Evolutionary conservation across 2,113 vertebrate species (phyloP), one percentile per base, ranked within the genome.

Genomic region (Bolborhynchus lineola): DNA sequence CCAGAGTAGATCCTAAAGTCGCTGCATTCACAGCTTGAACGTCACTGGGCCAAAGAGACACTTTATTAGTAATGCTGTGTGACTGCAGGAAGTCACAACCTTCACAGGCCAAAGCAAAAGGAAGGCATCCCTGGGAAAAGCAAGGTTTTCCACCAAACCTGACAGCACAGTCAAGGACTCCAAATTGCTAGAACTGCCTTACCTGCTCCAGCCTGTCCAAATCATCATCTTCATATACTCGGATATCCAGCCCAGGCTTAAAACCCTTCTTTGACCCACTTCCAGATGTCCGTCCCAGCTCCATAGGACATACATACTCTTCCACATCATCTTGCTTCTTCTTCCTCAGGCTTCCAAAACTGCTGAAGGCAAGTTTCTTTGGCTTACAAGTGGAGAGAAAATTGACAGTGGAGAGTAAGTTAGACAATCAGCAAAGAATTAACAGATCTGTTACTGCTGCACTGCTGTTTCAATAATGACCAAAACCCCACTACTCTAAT

Each of bases 271-370:
- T 99, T 1, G 98, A 98, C 49, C 98, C 97, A 49, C 97, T 97
- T 87, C 99, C 99, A 87, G 99, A 98, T 5, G 97, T 98, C 97
- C 98, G 98, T 20, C 99, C 99, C 95, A 99, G 95, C 49, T 99
- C 99, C 99, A 99, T 99, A 2, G 99, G 99, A 96, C 99, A 99
- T 47, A 99, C 98, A 9, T 99, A 99, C 94, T 99, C 99, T 87
- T 99, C 99, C 11, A 85, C 98, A 28, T 99, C 99, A 41, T 99
- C 99, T 81, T 99, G 99, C 92, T 98, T 99, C 94, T 99, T 99
- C 97, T 99, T 99, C 86, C 99, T 98, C 94, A 99, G 96, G 76
- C 98, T 99, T 50, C 99, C 99, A 92, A 99, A 99, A 97, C 98
- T 99, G 82, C 98, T 98, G 72, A 99, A 99, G 11, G 98, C 94